Base-by-base conservation (phyloP, 2,113 vertebrate genomes). In the Todiramphus chloris region DNA sequence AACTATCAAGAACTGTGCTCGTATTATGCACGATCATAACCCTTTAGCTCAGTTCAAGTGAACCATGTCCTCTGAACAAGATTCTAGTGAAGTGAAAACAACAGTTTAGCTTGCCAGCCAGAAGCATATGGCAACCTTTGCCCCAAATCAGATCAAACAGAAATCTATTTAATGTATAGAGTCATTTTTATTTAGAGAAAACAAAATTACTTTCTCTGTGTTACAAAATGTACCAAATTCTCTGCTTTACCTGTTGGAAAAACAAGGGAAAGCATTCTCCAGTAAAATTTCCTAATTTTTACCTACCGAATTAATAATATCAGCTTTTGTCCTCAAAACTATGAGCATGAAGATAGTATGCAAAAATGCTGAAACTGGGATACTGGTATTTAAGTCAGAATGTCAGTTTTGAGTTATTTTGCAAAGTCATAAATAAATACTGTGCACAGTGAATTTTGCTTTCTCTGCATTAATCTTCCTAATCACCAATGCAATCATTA, bases 121-220 rank as follows among this genome's bases (percentile, higher is more conserved):
- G 43, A 78, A 95, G 53, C 16, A 66, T 46, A n/a, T 13, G 13
- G 43, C 81, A 90, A 96, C 89, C 86, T 95, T 81, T 87, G 66
- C 59, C 78, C 90, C 33, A 87, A 72, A 77, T 68, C 66, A 86
- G 39, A 83, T 94, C 44, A 88, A 89, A 50, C 48, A 88, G n/a
- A 92, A 95, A 92, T 86, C 75, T 75, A 76, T 95, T 93, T 93
- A 88, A 91, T 3, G 1, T 50, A 56, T n/a, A 86, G 35, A 64
- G 41, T 80, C 6, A 17, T 50, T 90, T 91, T 94, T 81, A 43
- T 94, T 89, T 79, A 86, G n/a, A 63, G 25, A 90, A 11, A 91
- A 11, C 6, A 79, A 92, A 75, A 82, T 68, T 91, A 41, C 43
- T 58, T 58, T n/a, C 7, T 19, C 15, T 69, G 50, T 51, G 50